A percentile compares a stretch with the other conserved stretches of the same genome.
Conservation (phyloP, 2,888 invertebrate genomes). For the Coecobrya sp. region DNA sequence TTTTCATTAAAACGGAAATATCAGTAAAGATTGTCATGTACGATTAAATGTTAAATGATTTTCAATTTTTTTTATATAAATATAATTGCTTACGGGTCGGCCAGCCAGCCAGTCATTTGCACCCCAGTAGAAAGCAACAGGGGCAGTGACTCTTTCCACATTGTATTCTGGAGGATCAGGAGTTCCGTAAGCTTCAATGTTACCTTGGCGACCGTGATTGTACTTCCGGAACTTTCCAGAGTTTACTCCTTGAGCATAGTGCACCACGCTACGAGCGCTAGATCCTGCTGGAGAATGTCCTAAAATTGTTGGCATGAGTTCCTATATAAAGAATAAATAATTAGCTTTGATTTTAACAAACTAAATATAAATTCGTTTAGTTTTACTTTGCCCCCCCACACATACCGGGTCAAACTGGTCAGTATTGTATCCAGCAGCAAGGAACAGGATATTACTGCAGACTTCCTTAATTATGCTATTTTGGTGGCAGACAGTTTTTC, state of each 20-base stretch:
- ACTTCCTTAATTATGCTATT: slow-evolving; percentile 86
- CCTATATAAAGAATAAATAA: slow-evolving; percentile 33
- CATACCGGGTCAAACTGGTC: slow-evolving; percentile 87
- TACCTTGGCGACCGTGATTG: too few relatives aligned
- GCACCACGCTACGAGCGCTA: slow-evolving; percentile 89
- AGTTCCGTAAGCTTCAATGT: too few relatives aligned
- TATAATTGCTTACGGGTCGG: slow-evolving; percentile 73
- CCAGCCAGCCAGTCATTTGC: slow-evolving; percentile 87
- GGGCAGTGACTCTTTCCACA: slow-evolving; percentile 89
- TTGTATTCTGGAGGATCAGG: too few relatives aligned
- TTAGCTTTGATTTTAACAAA: background rate
- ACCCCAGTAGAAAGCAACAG: slow-evolving; percentile 91
- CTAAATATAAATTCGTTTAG: too few relatives aligned
- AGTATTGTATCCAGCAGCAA: slow-evolving; percentile 87
- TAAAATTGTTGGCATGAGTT: slow-evolving; percentile 88
- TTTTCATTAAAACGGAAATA: too few relatives aligned
- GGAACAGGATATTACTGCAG: slow-evolving; percentile 87
- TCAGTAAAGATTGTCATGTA: too few relatives aligned
- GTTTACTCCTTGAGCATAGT: too few relatives aligned
- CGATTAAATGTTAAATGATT: background rate
- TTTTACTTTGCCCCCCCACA: too few relatives aligned
- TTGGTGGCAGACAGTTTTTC: slow-evolving; percentile 86
- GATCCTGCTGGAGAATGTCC: slow-evolving; percentile 91
- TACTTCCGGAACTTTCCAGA: too few relatives aligned
- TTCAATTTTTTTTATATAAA: background rate